Percentiles rank a stretch among this genome's conserved stretches.
Evolutionary conservation across 2,113 vertebrate genomes (phyloP).

Genomic region (Pantherophis guttatus): DNA sequence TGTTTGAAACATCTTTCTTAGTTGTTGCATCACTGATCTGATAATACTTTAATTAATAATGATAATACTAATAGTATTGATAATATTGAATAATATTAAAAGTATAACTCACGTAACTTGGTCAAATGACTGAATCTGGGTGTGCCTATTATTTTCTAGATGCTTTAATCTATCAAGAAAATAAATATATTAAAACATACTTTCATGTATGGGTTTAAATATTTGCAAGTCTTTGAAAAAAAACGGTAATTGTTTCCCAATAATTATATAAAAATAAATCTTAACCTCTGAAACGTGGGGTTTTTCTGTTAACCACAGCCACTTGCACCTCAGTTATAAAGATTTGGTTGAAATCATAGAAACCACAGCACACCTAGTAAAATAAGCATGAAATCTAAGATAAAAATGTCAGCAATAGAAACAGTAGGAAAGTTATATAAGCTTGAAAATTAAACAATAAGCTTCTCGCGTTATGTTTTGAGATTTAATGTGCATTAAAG

Average conservation of each 20-base stretch:
- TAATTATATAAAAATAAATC: not conserved
- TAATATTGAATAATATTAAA: not conserved
- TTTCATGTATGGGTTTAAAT: not conserved
- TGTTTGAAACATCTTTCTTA: constrained; percentile 20
- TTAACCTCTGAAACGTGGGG: not conserved
- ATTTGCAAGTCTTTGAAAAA: not conserved
- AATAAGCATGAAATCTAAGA: not conserved
- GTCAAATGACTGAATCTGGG: constrained; percentile 1
- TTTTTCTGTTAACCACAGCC: not conserved
- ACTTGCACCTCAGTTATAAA: not conserved
- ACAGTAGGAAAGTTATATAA: not conserved
- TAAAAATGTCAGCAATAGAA: not conserved
- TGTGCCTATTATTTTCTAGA: not conserved
- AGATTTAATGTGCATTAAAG: not conserved
- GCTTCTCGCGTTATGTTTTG: not conserved
- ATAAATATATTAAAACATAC: not conserved
- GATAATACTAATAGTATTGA: not conserved
- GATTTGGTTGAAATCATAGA: not conserved
- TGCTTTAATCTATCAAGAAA: not conserved
- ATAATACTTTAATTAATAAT: constrained; percentile 8
- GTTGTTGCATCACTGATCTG: constrained; percentile 17
- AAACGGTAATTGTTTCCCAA: not conserved
- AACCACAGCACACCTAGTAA: not conserved
- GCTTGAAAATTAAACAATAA: not conserved
- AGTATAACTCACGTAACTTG: not conserved